Conservation (phyloP, 2,113 vertebrate species). For the Monopterus albus region DNA sequence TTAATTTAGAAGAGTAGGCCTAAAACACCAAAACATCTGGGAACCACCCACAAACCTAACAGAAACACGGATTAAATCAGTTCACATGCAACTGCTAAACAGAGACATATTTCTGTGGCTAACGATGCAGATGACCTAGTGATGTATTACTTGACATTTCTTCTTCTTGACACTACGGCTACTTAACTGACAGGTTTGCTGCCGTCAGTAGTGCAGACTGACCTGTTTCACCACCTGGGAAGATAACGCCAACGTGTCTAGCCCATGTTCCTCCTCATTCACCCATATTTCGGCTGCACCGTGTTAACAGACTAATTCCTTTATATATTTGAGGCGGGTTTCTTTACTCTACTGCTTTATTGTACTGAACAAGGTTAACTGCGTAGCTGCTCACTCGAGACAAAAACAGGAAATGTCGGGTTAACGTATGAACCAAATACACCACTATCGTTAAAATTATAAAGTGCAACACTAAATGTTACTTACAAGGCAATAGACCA, state of each 20-base stretch:
- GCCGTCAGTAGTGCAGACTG: neutral
- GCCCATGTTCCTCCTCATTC: neutral
- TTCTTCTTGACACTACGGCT: too few relatives aligned
- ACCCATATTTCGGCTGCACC: too few relatives aligned
- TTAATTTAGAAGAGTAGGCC: too few relatives aligned
- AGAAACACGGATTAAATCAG: neutral
- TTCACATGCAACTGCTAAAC: neutral
- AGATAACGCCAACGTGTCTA: neutral
- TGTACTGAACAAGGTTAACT: neutral
- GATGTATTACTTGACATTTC: too few relatives aligned
- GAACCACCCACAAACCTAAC: neutral
- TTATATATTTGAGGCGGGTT: neutral
- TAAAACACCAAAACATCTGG: too few relatives aligned
- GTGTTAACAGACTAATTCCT: too few relatives aligned
- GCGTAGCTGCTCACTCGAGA: neutral
- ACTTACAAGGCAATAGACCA: neutral
- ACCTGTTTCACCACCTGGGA: slow-evolving; percentile 22
- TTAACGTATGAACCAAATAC: neutral
- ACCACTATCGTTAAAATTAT: neutral
- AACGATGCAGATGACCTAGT: too few relatives aligned
- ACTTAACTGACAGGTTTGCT: neutral
- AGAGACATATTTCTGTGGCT: neutral
- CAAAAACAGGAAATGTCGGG: slow-evolving; percentile 48
- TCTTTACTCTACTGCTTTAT: neutral
- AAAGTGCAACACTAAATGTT: neutral